Conservation (phyloP, 2,888 invertebrate genomes). For the Rhagium mordax region DNA sequence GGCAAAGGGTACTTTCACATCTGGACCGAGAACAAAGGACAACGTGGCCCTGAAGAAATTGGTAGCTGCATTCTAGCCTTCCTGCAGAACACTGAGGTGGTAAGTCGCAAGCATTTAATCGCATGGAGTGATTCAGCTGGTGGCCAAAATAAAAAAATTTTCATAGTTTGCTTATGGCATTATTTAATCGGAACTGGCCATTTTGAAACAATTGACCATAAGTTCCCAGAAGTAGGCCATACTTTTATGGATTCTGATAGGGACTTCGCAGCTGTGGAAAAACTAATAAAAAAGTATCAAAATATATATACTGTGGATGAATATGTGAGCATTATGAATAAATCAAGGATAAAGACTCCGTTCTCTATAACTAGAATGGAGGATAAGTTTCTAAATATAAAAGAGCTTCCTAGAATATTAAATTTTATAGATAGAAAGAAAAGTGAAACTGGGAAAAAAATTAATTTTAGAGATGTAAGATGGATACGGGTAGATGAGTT, state of each 20-base stretch:
- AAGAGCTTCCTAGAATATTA: slow-evolving; percentile 32
- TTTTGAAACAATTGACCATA: slow-evolving; percentile 57
- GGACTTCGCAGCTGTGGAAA: slow-evolving; percentile 56
- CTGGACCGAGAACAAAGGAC: too few species aligned
- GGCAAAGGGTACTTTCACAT: too few species aligned
- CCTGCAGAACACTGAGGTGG: too few species aligned
- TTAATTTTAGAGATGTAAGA: slow-evolving; percentile 1
- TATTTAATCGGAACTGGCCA: slow-evolving; percentile 50
- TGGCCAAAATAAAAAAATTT: slow-evolving; percentile 56
- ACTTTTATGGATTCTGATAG: slow-evolving; percentile 41
- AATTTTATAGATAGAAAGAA: slow-evolving; percentile 30
- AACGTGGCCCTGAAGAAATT: too few species aligned
- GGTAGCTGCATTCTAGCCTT: too few species aligned
- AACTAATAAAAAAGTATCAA: slow-evolving; percentile 56
- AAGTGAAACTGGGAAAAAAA: slow-evolving; percentile 23
- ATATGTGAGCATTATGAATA: slow-evolving; percentile 15
- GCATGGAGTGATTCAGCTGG: slow-evolving; percentile 57
- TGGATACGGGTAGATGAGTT: background rate
- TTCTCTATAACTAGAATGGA: slow-evolving; percentile 26
- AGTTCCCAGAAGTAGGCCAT: slow-evolving; percentile 60
- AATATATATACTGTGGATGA: slow-evolving; percentile 51
- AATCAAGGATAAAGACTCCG: slow-evolving; percentile 23
- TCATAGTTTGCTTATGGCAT: slow-evolving; percentile 51
- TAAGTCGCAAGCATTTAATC: slow-evolving; percentile 29
- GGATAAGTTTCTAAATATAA: slow-evolving; percentile 28